Evolutionary conservation across 2,113 vertebrate species (phyloP).

Genomic region (Centrocercus urophasianus): DNA sequence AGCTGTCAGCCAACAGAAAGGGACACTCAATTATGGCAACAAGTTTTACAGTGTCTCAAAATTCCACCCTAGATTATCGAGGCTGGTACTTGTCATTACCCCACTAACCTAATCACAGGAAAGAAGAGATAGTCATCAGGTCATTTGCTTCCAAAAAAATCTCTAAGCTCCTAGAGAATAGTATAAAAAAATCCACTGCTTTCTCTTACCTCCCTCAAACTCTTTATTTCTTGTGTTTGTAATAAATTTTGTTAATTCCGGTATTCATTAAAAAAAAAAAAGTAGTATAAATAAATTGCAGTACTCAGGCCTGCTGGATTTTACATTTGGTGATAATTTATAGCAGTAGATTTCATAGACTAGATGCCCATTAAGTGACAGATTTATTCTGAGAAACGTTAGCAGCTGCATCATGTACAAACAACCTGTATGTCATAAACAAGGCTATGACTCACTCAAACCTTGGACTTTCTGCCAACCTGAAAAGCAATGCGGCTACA

Average conservation of each 20-base stretch:
- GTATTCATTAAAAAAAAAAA: not conserved
- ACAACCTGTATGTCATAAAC: not conserved
- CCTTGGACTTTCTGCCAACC: conserved; percentile 42
- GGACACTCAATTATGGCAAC: not conserved
- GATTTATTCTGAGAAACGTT: not conserved
- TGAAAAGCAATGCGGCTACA: not conserved
- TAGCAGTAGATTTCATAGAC: not conserved
- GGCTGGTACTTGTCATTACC: not conserved
- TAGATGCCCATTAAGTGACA: not conserved
- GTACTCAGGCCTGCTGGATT: not conserved
- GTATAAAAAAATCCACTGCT: not conserved
- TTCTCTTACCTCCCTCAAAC: not conserved
- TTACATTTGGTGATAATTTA: not conserved
- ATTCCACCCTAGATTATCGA: not conserved
- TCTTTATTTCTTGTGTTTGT: not conserved
- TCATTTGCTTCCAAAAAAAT: not conserved
- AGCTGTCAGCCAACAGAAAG: not conserved
- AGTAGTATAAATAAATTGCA: not conserved
- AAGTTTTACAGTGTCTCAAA: not conserved
- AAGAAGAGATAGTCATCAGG: not conserved
- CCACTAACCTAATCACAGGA: not conserved
- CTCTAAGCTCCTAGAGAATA: not conserved
- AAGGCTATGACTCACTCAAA: not conserved
- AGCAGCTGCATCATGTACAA: not conserved
- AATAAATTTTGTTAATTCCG: not conserved